Evolutionary conservation across 1,140 invertebrate species (phyloP).

Genomic region (Bombus vancouverensis): DNA sequence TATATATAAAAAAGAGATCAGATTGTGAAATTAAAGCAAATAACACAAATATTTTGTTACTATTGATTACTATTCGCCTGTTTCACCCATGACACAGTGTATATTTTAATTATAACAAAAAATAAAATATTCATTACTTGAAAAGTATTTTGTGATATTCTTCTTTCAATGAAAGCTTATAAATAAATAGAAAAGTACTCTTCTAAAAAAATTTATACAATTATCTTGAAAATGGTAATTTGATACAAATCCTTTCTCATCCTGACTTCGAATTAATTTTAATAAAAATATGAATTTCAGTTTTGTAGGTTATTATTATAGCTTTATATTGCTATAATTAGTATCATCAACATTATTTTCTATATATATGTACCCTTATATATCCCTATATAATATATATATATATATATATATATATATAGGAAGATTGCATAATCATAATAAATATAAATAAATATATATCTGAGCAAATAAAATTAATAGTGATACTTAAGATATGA

Average conservation of each 20-base stretch:
- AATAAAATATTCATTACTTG: slow-evolving; percentile 74
- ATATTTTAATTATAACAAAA: slow-evolving; percentile 83
- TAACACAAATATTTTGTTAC: slow-evolving; percentile 83
- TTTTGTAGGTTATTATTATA: not conserved
- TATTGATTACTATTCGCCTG: slow-evolving; percentile 82
- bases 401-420: no score
- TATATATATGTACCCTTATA: no score
- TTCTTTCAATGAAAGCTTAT: slow-evolving; percentile 29
- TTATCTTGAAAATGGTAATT: not conserved
- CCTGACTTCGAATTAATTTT: not conserved
- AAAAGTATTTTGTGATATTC: slow-evolving; percentile 54
- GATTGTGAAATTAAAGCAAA: slow-evolving; percentile 72
- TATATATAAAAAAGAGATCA: slow-evolving; percentile 59
- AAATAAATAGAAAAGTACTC: not conserved
- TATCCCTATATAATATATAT: no score
- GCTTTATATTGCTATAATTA: no score
- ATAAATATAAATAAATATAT: not conserved
- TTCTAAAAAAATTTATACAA: not conserved
- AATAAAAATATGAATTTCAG: not conserved
- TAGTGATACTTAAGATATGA: not conserved
- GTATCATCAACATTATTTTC: not conserved
- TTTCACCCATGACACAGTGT: slow-evolving; percentile 83
- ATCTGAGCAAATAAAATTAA: no score
- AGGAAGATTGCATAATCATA: not conserved
- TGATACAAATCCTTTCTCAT: slow-evolving; percentile 2